Evolutionary conservation across 30 jellyfish, hydroid and myxozoan genomes (phyloP).

Genomic region (Cassiopea xamachana): DNA sequence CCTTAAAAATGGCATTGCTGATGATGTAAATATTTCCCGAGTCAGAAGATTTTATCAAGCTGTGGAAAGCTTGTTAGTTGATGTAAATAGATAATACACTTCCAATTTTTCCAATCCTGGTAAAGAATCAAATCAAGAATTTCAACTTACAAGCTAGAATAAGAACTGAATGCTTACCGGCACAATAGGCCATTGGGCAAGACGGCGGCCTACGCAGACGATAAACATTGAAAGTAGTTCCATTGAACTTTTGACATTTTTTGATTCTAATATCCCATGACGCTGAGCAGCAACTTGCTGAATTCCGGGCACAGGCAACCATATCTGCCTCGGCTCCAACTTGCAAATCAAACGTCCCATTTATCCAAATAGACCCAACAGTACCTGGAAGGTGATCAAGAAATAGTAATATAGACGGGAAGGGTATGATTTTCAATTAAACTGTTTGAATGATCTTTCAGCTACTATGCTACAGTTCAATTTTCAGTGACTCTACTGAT

Average conservation of each 20-base stretch:
- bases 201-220: conserved; percentile 66
- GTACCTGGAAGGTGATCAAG: conserved; percentile 40
- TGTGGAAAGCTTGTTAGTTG: too few relatives aligned
- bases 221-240: conserved; percentile 62
- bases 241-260: conserved; percentile 45
- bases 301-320: conserved; percentile 65
- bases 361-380: conserved; percentile 74
- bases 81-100: too few relatives aligned
- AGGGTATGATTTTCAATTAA: too few relatives aligned
- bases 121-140: too few relatives aligned
- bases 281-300: conserved; percentile 34
- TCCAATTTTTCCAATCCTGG: too few relatives aligned
- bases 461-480: too few relatives aligned
- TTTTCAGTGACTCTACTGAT: too few relatives aligned
- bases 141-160: background rate
- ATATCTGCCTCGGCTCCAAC: conserved; percentile 39
- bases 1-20: too few relatives aligned
- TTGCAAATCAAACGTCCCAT: conserved; percentile 69
- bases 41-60: too few relatives aligned
- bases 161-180: conserved; percentile 60
- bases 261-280: conserved; percentile 68
- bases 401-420: too few relatives aligned
- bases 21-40: too few relatives aligned
- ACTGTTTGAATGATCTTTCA: too few relatives aligned
- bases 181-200: conserved; percentile 90